These are phyloP conservation scores for Poeciliopsis infans DNA, from an alignment of 2,797 vertebrate species.

Conservation along the genomic window DNA sequence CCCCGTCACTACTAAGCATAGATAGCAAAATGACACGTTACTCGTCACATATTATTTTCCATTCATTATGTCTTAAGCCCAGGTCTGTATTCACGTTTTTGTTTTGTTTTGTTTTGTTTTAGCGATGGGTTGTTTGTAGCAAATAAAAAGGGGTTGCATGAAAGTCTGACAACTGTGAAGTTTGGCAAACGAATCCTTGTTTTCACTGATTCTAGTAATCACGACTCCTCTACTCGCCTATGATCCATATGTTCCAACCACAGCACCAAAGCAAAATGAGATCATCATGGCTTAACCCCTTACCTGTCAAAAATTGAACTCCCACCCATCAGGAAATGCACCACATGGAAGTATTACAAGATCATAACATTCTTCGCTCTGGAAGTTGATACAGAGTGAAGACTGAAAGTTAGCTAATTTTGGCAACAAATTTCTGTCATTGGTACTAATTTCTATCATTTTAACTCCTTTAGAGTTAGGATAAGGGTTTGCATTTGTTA, in stretches of 20 bases:
- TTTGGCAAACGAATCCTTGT: constrained; percentile 26
- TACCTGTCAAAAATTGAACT: background rate
- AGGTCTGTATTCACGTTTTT: background rate
- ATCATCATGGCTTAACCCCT: background rate
- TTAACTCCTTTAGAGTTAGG: background rate
- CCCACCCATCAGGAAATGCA: background rate
- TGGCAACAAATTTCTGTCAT: no score
- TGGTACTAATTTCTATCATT: background rate
- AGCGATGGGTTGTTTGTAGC: background rate
- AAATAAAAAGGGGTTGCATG: constrained; percentile 26
- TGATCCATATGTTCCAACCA: constrained; percentile 2
- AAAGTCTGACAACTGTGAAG: constrained; percentile 29
- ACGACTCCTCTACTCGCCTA: constrained; percentile 14
- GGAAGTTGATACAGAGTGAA: background rate
- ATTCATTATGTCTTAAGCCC: background rate
- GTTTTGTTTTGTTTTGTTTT: background rate
- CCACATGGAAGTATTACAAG: background rate
- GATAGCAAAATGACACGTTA: background rate
- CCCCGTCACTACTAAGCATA: background rate
- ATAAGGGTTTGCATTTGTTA: background rate
- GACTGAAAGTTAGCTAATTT: background rate
- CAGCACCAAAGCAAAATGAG: background rate
- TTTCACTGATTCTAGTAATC: constrained; percentile 17
- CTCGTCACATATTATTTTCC: constrained; percentile 11
- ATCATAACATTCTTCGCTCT: background rate